Evolutionary conservation across 2,888 invertebrate genomes (phyloP).

Genomic region (Drosophila maculinotata): DNA sequence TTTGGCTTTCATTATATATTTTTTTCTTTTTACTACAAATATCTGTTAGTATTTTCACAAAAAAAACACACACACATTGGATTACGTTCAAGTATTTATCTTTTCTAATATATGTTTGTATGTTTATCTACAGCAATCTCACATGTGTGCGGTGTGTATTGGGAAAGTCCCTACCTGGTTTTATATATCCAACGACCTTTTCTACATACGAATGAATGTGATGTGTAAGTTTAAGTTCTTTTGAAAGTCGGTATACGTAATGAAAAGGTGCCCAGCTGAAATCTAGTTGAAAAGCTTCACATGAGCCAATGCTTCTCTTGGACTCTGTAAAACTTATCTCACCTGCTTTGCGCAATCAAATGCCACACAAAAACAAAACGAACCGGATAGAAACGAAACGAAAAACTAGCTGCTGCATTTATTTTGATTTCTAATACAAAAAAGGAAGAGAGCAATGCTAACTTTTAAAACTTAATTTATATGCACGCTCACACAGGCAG

Average conservation of each 20-base stretch:
- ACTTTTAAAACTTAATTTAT: conserved; percentile 80
- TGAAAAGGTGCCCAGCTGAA: conserved; percentile 45
- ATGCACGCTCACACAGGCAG: conserved; percentile 65
- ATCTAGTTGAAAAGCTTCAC: conserved; percentile 31
- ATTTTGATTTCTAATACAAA: conserved; percentile 70
- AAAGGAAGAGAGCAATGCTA: conserved; percentile 45
- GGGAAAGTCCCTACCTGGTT: neutral
- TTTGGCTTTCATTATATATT: neutral
- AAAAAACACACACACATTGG: neutral
- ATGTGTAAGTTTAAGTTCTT: conserved; percentile 24
- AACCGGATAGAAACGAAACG: conserved; percentile 20
- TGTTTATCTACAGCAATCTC: conserved; percentile 3
- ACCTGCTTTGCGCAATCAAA: conserved; percentile 63
- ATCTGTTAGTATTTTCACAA: conserved; percentile 2
- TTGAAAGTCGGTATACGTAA: conserved; percentile 18
- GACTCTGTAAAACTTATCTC: conserved; percentile 36
- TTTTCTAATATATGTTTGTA: neutral
- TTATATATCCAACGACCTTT: conserved; percentile 12
- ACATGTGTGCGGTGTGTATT: neutral
- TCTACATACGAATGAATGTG: conserved; percentile 16
- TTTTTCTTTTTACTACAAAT: neutral
- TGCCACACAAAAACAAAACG: conserved; percentile 28
- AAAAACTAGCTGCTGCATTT: conserved; percentile 66
- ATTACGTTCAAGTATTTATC: conserved; percentile 7
- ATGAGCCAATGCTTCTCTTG: conserved; percentile 3